Evolutionary conservation across 2,113 vertebrate genomes (phyloP).

Genomic region (Thunnus maccoyii): DNA sequence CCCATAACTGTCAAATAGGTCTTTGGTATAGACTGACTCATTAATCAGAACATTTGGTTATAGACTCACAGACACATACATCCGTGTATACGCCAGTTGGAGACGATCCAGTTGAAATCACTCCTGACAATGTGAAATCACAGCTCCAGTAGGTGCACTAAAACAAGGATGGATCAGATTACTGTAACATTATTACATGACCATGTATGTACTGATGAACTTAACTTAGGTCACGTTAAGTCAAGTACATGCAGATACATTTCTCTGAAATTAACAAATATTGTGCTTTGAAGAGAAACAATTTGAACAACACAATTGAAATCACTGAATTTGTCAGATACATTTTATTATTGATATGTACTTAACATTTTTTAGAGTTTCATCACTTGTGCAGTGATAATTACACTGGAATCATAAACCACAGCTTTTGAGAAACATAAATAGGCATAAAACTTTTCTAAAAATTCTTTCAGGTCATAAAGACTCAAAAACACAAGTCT

Average conservation of each 20-base stretch:
- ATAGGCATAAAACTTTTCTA: background rate
- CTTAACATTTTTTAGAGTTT: background rate
- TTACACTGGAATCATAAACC: background rate
- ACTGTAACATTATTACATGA: slow-evolving; percentile 35
- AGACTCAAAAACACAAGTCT: background rate
- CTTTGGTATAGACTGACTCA: slow-evolving; percentile 44
- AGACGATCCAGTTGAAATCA: slow-evolving; percentile 46
- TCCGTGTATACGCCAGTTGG: slow-evolving; percentile 26
- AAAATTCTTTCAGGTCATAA: background rate
- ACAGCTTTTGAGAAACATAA: background rate
- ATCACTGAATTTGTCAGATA: background rate
- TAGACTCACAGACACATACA: slow-evolving; percentile 30
- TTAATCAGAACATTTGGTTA: slow-evolving; percentile 61
- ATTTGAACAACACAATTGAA: background rate
- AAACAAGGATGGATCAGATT: slow-evolving; percentile 49
- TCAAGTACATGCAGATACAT: background rate
- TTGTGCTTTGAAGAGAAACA: background rate
- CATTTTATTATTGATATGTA: background rate
- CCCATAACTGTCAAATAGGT: slow-evolving; percentile 74
- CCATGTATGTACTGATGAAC: slow-evolving; percentile 29
- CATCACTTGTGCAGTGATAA: background rate
- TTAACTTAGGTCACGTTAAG: slow-evolving; percentile 11
- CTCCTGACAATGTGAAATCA: slow-evolving; percentile 53
- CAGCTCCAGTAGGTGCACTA: slow-evolving; percentile 54
- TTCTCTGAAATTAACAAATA: background rate